Evolutionary conservation across 1,140 invertebrate species (phyloP).

Genomic region (Drosophila pectinifera): DNA sequence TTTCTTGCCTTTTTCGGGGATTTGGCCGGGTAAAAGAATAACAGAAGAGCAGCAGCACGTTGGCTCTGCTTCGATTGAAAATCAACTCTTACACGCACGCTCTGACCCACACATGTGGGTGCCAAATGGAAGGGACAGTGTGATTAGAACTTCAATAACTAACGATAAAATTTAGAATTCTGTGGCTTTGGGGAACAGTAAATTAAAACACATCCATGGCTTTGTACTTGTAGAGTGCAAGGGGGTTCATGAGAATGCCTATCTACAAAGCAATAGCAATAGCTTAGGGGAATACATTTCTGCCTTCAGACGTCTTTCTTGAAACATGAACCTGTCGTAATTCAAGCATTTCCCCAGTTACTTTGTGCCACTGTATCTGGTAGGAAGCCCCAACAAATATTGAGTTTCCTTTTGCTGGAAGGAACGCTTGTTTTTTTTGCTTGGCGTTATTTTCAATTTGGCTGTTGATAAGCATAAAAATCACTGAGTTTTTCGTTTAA

Average conservation of each 20-base stretch:
- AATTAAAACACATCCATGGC: neutral
- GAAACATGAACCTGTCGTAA: conserved; percentile 14
- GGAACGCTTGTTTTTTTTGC: conserved; percentile 35
- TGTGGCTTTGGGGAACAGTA: too few relatives aligned
- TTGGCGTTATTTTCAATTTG: conserved; percentile 71
- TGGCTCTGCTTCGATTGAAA: conserved; percentile 71
- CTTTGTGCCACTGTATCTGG: conserved; percentile 9
- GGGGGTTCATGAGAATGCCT: too few relatives aligned
- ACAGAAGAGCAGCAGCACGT: conserved; percentile 49
- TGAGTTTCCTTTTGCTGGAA: conserved; percentile 43
- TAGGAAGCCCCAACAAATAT: conserved; percentile 43
- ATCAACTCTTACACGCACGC: conserved; percentile 67
- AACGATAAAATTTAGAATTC: neutral
- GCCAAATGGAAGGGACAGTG: conserved; percentile 74
- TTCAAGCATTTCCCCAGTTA: conserved; percentile 1
- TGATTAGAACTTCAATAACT: conserved; percentile 25
- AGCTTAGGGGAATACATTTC: neutral
- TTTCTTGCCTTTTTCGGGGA: conserved; percentile 25
- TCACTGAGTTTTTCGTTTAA: conserved; percentile 74
- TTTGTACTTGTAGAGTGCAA: too few relatives aligned
- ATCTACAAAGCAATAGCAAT: neutral
- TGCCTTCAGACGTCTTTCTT: neutral
- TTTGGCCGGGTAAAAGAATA: conserved; percentile 32
- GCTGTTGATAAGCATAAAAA: conserved; percentile 77
- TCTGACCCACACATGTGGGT: conserved; percentile 35